Conservation (phyloP, 2,888 invertebrate species). For the Antheraea yamamai region DNA sequence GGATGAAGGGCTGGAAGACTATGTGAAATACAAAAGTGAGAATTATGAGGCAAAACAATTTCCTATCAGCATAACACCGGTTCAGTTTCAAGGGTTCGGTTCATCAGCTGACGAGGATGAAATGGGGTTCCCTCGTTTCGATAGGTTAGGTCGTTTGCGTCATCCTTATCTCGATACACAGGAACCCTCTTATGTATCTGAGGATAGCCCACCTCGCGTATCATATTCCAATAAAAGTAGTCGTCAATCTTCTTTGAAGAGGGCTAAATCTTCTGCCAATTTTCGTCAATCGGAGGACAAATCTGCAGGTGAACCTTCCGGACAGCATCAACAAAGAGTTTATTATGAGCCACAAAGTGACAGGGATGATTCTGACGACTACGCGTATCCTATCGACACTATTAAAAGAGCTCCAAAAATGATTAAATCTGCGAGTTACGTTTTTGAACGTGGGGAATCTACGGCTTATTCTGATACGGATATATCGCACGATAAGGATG, state of each 20-base stretch:
- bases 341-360: constrained; percentile 74
- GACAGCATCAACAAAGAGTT: constrained; percentile 57
- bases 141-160: constrained; percentile 81
- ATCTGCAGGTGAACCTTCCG: constrained; percentile 62
- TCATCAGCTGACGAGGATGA: constrained; percentile 85
- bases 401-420: constrained; percentile 77
- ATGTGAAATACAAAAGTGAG: constrained; percentile 67
- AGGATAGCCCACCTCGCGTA: constrained; percentile 72
- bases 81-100: constrained; percentile 83
- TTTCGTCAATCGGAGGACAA: constrained; percentile 68
- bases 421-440: constrained; percentile 66
- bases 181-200: constrained; percentile 73
- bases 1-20: constrained; percentile 79
- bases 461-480: constrained; percentile 75
- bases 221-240: constrained; percentile 76
- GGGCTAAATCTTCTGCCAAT: constrained; percentile 58
- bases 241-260: constrained; percentile 76
- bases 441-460: constrained; percentile 72
- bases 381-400: constrained; percentile 77
- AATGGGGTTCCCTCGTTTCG: constrained; percentile 85
- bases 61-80: constrained; percentile 73
- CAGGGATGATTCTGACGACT: constrained; percentile 76
- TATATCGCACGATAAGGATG: constrained; percentile 68
- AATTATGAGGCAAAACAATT: constrained; percentile 72
- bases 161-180: constrained; percentile 79